Evolutionary conservation across 1,140 invertebrate species (phyloP), one percentile per base, ranked within the genome.

Genomic region (Heterodera schachtii): DNA sequence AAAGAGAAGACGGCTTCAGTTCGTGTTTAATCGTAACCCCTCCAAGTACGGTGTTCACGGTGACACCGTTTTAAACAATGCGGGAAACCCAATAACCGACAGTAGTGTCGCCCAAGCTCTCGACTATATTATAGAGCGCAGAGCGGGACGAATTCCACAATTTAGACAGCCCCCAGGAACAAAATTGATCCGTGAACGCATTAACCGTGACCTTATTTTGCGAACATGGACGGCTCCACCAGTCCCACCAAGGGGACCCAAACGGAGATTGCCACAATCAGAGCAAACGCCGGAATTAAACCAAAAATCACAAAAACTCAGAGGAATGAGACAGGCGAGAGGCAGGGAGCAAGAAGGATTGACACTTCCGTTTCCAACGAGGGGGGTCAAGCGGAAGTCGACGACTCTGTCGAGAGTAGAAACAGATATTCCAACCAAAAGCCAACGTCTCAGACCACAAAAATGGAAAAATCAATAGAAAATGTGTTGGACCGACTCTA

Each of bases 401-500:
- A 31, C 31, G 31, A 1, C 31, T 0, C 31, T 31, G 31, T 31
- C 31, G 1, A 1, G 0, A 31, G 1, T 31, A 31, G 31, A 31
- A 31, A 31, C 31, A 1, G 49, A 52, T 1, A 52, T 13, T 4
- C 49, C 13, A 1, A 11, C 49, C 49, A 52, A 8, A 52, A 5
- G 49, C 49, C 49, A 5, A 52, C 49, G 49, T 1, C 49, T 52
- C 49, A 3, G 4, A 5, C 49, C 49, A 11, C 49, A 60, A 60
- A 19, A 60, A 60, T 60, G 57, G 57, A 57, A 16, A 69, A 52
- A 52, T 31, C 31, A 52, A 52, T 8, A 8, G 49, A 52, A 52
- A 81, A 66, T 16, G n/a, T 81, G 4, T 81, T 81, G 31, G n/a
- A 81, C 19, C 9, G 80, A 0, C 52, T 81, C 3, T 81, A 81